phyloP scores from a whole-genome alignment of 2,888 invertebrate species.

The Acrobeloides nanus region DNA sequence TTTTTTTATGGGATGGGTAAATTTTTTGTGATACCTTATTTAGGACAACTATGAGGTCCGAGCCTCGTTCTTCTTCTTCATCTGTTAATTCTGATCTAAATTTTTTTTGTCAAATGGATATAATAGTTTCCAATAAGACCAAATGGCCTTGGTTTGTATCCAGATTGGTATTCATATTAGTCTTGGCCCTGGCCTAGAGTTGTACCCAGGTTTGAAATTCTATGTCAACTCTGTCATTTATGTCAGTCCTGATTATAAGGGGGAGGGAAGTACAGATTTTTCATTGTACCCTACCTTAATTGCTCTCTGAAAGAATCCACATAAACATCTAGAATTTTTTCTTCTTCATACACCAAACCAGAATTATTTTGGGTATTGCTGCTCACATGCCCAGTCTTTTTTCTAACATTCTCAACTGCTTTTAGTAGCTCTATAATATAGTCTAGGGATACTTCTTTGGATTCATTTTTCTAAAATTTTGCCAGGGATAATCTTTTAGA shows the following conservation, averaged over 20 bases:
- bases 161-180: no score
- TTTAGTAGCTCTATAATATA: constrained; percentile 16
- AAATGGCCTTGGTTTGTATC: no score
- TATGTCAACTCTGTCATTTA: no score
- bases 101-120: no score
- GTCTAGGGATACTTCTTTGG: constrained; percentile 13
- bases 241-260: no score
- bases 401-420: constrained; percentile 16
- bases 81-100: constrained; percentile 28
- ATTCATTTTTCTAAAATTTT: constrained; percentile 11
- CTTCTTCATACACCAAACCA: not conserved
- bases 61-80: constrained; percentile 28
- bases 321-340: constrained; percentile 7
- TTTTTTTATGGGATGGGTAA: not conserved
- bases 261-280: no score
- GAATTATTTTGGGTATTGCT: constrained; percentile 7
- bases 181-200: no score
- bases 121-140: no score
- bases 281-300: constrained; percentile 24
- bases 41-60: constrained; percentile 18
- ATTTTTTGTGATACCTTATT: no score
- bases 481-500: no score
- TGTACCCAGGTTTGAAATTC: no score
- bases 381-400: constrained; percentile 6
- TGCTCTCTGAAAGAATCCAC: constrained; percentile 27